Conservation (phyloP, 2,113 vertebrate species). For the Rutilus rutilus region DNA sequence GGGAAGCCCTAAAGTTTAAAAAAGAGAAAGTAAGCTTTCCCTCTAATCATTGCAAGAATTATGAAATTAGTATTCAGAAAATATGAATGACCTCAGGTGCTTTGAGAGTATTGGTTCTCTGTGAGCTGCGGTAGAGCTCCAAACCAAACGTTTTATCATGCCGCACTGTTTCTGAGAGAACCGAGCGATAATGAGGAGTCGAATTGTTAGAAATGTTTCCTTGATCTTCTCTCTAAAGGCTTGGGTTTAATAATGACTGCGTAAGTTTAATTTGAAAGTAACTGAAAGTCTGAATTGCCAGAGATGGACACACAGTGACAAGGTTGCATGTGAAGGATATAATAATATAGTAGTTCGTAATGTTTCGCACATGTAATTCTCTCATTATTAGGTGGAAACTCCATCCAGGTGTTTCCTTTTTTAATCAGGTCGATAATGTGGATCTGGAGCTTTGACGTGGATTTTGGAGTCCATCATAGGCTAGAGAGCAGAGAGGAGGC, state of each 20-base stretch:
- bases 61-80: constrained; percentile 41
- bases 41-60: constrained; percentile 19
- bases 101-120: constrained; percentile 10
- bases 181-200: constrained; percentile 19
- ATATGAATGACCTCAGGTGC: constrained; percentile 29
- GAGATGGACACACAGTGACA: background rate
- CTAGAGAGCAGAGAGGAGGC: constrained; percentile 12
- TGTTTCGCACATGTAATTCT: background rate
- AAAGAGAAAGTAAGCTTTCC: constrained; percentile 12
- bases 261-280: constrained; percentile 7
- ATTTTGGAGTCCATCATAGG: constrained; percentile 42
- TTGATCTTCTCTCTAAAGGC: constrained; percentile 11
- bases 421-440: constrained; percentile 47
- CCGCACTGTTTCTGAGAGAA: background rate
- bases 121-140: constrained; percentile 8
- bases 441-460: constrained; percentile 24
- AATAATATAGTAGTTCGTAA: constrained; percentile 7
- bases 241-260: background rate
- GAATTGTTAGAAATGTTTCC: constrained; percentile 14
- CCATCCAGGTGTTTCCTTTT: constrained; percentile 17
- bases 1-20: constrained; percentile 73
- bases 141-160: constrained; percentile 26
- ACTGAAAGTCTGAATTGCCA: constrained; percentile 7
- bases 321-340: background rate
- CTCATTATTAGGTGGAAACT: background rate